These are phyloP conservation scores for Parasteatoda lunata DNA, from an alignment of 2,888 invertebrate species.

Conservation along the genomic window DNA sequence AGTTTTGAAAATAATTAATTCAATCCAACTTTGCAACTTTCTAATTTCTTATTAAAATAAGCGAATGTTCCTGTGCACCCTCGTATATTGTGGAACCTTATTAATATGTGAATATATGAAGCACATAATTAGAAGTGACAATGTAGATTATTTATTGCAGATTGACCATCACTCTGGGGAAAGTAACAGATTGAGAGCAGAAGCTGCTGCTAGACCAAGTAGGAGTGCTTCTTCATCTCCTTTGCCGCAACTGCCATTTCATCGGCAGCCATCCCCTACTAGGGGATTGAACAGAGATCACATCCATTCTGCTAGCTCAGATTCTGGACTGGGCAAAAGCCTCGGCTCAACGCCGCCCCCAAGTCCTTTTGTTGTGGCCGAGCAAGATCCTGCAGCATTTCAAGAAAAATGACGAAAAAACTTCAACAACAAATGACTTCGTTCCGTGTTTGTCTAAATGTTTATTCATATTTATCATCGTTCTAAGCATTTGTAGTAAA, in stretches of 20 bases:
- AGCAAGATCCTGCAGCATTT: slow-evolving; percentile 18
- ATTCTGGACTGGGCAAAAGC: slow-evolving; percentile 71
- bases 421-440: not conserved
- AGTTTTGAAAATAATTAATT: too few relatives aligned
- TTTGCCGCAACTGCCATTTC: slow-evolving; percentile 66
- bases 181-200: slow-evolving; percentile 66
- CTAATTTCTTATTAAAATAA: too few relatives aligned
- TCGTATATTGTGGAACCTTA: too few relatives aligned
- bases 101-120: too few relatives aligned
- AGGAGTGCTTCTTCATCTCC: slow-evolving; percentile 71
- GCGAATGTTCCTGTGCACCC: too few relatives aligned
- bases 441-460: not conserved
- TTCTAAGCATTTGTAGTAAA: slow-evolving; percentile 3
- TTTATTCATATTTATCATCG: slow-evolving; percentile 11
- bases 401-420: slow-evolving; percentile 33
- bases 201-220: slow-evolving; percentile 68
- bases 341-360: slow-evolving; percentile 70
- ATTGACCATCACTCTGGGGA: slow-evolving; percentile 38
- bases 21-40: too few relatives aligned
- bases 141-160: slow-evolving; percentile 18
- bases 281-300: slow-evolving; percentile 70
- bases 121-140: not conserved
- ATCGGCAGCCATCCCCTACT: slow-evolving; percentile 67
- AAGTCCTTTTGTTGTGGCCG: slow-evolving; percentile 66
- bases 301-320: slow-evolving; percentile 70